Evolutionary conservation across 1,140 invertebrate genomes (phyloP), one percentile per base, ranked within the genome.

Genomic region (Daktulosphaira vitifoliae): DNA sequence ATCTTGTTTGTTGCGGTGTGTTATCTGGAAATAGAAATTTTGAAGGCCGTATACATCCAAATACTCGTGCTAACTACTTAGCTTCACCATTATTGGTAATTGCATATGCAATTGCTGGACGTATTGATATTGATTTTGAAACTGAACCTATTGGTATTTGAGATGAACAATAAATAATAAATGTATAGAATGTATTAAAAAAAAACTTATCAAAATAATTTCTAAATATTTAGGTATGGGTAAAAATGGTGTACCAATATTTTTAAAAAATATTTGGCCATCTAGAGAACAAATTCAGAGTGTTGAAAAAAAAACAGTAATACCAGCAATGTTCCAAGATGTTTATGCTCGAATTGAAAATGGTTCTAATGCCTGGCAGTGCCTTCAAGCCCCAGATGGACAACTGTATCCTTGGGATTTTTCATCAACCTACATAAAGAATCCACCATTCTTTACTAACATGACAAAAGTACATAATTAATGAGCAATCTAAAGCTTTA

Each of bases 261-360:
- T 81, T 77, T 79, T 98, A 1, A 77, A 82, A 2, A 95, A 99
- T 73, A 96, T 99, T 72, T 99, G 96, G 95, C 96, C 96, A 0
- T 85, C 84, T 6, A 79, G 94, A n/a, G 72, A 81, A 7, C 90
- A 97, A 74, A 96, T 99, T 70, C 88, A 94, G 71, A 80, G 81
- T 16, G 86, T 98, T 0, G 96, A 98, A 74, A 84, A 87, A 68
- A 79, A 89, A 73, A 82, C 85, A 73, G 94, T 99, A 2, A 92
- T 97, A 52, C 95, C 95, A 0, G 87, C 91, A n/a, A 97, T 98
- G 92, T 98, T 98, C 75, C 85, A 87, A 71, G 91, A 98, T 79
- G 91, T 94, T n/a, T 96, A 96, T 72, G 82, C 81, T 5, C 90
- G 85, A 72, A 92, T 95, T 25, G 84, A 94, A 74, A 77, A 79